Evolutionary conservation across 2,888 invertebrate species (phyloP), one percentile per base, ranked within the genome.

Genomic region (Carpatolechia fugitivella): DNA sequence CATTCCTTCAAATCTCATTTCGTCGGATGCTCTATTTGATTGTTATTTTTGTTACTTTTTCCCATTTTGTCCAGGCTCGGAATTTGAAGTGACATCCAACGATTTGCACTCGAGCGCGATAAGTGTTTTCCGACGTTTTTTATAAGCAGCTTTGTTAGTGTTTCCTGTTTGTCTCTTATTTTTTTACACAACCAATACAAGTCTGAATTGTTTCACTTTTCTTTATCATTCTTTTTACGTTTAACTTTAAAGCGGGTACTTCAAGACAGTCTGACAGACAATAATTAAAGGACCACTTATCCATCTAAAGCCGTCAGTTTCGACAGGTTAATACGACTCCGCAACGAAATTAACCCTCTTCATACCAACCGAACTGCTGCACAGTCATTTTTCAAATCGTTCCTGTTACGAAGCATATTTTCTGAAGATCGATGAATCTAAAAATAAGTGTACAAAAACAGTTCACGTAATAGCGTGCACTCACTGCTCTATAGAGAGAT

Each of bases 1-100:
- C 86, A 85, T 85, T 88, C 83, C 83, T 85, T 85, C 83, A 80
- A 87, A 89, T 88, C 90, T 89, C 88, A 88, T 90, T 90, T 88
- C 85, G 86, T 80, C 73, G 83, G 82, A 88, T 87, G 87, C 80
- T 88, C 86, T 85, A 81, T 84, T 88, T 87, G 89, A 89, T 89
- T 90, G 89, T 90, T 89, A 88, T 89, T 89, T 89, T 85, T 87
- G 86, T 86, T 82, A 80, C 86, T 85, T 85, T 80, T 80, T 82
- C 78, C 79, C 78, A 77, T 82, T 84, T 78, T 77, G 78, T 79
- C 75, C 74, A 69, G 74, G 75, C 77, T 68, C 78, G 80, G 75
- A 80, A 85, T 83, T 84, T 88, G 80, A 87, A 89, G 88, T 89
- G 89, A 89, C 90, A 89, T 82, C 78, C 83, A 74, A 82, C 88